Evolutionary conservation across 2,888 invertebrate genomes (phyloP), one percentile per base, ranked within the genome.

Genomic region (Drosophila kanekoi): DNA sequence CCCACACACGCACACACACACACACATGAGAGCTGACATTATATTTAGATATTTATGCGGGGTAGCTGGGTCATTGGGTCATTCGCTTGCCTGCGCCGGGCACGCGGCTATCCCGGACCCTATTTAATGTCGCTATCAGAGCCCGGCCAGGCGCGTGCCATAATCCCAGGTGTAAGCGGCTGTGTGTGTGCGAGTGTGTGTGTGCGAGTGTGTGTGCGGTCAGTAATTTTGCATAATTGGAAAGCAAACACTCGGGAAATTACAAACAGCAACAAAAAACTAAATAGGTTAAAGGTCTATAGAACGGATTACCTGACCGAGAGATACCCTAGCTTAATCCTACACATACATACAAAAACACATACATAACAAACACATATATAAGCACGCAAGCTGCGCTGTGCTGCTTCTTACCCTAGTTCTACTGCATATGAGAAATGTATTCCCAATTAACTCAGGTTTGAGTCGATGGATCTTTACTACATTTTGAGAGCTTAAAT

Each of bases 141-240:
- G 16, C 33, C 69, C 33, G 35, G 14, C 14, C 41, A 28, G 57
- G 38, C 77, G 56, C 54, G 59, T 59, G 71, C 28, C 64, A 33
- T 73, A 59, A 71, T 77, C 58, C 53, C 28, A 33, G 16, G 23
- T 33, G 40, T 33, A 16, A n/a, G 13, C 18, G 9, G 1, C n/a
- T 3, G 53, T 18, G 56, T 6, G 51, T 10, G 28, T 18, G 11
- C 14, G 16, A 8, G 32, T 11, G 43, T 14, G 57, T 11, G 6
- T 13, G 40, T 9, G 4, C 13, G 4, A 13, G n/a, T 32, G 28
- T 49, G 49, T 51, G 23, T 59, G 66, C 78, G 66, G 77, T 77
- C 77, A 74, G 77, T 52, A 65, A 58, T 61, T 65, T 72, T 72
- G 66, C 72, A 74, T 65, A 70, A 52, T 56, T 44, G 10, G 14